Percentiles rank a stretch among this genome's conserved stretches.
Conservation (phyloP, 2,113 vertebrate genomes). For the Phocoena sinus region DNA sequence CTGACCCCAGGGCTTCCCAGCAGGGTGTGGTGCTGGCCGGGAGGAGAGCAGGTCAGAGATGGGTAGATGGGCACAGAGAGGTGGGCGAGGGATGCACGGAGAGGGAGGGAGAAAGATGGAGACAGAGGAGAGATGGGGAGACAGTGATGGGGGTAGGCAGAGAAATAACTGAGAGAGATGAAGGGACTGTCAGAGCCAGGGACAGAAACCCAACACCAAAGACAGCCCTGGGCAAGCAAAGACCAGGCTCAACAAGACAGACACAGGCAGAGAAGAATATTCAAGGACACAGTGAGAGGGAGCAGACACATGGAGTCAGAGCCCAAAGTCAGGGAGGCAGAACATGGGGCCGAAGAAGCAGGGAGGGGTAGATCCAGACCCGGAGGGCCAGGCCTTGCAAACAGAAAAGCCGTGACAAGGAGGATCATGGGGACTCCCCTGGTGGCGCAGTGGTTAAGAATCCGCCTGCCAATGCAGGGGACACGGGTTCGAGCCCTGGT, state of each 20-base stretch:
- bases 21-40: background rate
- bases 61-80: too few species aligned
- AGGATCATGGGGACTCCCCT: background rate
- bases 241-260: background rate
- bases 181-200: background rate
- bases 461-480: too few species aligned
- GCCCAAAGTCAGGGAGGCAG: background rate
- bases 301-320: background rate
- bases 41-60: background rate
- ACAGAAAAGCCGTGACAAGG: background rate
- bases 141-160: background rate
- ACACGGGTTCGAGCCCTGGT: too few species aligned
- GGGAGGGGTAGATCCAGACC: too few species aligned
- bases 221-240: background rate
- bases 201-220: background rate
- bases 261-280: background rate
- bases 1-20: background rate
- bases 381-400: accelerated
- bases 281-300: background rate
- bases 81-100: accelerated
- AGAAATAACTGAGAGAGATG: background rate
- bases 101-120: background rate
- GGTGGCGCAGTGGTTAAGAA: too few species aligned
- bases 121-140: background rate
- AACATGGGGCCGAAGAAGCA: background rate